Percentiles rank a stretch among this genome's conserved stretches.
Evolutionary conservation across 2,113 vertebrate species (phyloP).

Genomic region (Salvelinus alpinus): DNA sequence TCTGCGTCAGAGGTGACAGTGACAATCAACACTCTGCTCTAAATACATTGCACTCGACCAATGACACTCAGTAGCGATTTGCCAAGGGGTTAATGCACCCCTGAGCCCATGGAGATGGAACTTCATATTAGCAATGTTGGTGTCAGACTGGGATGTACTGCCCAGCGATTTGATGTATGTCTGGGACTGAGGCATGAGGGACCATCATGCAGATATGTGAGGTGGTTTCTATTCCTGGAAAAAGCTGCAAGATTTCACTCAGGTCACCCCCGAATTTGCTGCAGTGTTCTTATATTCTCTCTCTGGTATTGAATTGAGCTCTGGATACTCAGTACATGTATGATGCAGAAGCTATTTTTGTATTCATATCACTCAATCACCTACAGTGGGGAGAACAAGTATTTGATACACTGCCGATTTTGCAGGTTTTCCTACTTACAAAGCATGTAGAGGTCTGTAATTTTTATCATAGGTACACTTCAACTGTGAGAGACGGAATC

Average conservation of each 20-base stretch:
- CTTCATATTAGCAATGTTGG: background rate
- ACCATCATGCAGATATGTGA: too few relatives aligned
- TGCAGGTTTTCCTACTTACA: too few relatives aligned
- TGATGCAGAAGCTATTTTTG: background rate
- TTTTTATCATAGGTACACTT: too few relatives aligned
- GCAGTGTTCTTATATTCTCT: too few relatives aligned
- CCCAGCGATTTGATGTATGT: background rate
- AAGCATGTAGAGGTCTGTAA: too few relatives aligned
- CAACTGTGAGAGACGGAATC: too few relatives aligned
- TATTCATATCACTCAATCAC: background rate
- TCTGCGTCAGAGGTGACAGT: background rate
- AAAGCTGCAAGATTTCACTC: background rate
- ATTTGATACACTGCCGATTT: too few relatives aligned
- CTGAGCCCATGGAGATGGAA: background rate
- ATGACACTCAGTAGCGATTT: background rate
- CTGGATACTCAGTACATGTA: background rate
- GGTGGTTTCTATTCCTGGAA: too few relatives aligned
- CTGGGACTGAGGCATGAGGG: too few relatives aligned
- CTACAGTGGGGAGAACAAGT: too few relatives aligned
- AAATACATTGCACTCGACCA: background rate
- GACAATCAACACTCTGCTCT: too few relatives aligned
- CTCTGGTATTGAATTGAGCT: background rate
- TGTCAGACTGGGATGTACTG: background rate
- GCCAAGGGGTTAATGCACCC: background rate
- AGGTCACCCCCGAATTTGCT: background rate